A percentile compares a stretch with the other conserved stretches of the same genome.
Evolutionary conservation across 2,888 invertebrate species (phyloP).

Genomic region (Sussaba pulchella): DNA sequence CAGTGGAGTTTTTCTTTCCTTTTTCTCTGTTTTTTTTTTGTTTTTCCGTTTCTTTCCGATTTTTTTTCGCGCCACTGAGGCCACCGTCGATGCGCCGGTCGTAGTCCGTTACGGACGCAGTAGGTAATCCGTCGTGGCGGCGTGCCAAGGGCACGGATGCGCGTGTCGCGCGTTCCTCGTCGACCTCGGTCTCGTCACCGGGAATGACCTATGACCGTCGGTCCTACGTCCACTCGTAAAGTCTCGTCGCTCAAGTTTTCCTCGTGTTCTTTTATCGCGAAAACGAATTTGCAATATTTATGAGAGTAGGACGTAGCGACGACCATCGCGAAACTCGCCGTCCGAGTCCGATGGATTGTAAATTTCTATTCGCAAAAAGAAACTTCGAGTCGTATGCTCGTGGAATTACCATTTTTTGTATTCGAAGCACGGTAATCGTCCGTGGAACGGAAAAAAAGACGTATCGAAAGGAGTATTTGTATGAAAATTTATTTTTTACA

Average conservation of each 20-base stretch:
- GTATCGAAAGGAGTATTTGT: no score
- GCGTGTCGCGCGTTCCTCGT: constrained; percentile 57
- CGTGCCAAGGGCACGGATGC: constrained; percentile 64
- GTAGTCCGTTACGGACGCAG: no score
- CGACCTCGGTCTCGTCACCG: constrained; percentile 56
- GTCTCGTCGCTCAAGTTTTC: constrained; percentile 25
- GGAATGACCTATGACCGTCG: constrained; percentile 60
- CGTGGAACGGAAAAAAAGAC: no score
- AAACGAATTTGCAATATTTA: constrained; percentile 62
- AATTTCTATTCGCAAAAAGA: not conserved
- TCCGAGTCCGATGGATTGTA: not conserved
- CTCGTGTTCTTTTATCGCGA: constrained; percentile 34
- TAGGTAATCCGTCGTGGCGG: constrained; percentile 47
- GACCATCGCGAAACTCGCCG: constrained; percentile 17
- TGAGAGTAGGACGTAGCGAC: constrained; percentile 37
- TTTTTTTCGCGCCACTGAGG: constrained; percentile 5
- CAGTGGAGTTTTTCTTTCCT: no score
- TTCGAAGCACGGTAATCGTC: no score
- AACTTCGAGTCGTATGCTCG: no score
- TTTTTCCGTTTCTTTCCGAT: no score
- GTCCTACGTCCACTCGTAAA: constrained; percentile 32
- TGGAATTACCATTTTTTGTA: no score
- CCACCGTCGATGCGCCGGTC: not conserved
- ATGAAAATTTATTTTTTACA: no score
- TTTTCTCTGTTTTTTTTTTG: no score